Base-by-base conservation (phyloP, 2,113 vertebrate genomes). In the Xenopus laevis region DNA sequence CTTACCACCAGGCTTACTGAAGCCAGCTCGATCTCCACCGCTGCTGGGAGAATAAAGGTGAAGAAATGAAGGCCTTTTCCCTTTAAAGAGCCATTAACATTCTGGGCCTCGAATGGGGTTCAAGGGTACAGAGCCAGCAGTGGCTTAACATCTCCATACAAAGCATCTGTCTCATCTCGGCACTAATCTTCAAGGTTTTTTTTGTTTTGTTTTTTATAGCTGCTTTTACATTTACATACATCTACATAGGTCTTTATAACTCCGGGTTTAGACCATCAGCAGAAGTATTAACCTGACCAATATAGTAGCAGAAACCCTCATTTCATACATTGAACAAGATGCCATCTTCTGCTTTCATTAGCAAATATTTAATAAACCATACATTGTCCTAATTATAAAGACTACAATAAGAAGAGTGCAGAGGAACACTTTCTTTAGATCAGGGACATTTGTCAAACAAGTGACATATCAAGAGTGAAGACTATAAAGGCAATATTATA, bases 1-100 rank as follows among this genome's bases (percentile, higher is more conserved):
- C 97, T 99, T 99, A 99, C 97, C 97, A 99, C 97, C 96, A 94
- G 97, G 97, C 97, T 99, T 99, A 99, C 90, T 98, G 97, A 99
- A 99, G 97, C 97, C 97, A 98, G 95, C 95, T 98, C 97, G 96
- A 92, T 99, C 97, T 97, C 96, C 97, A 96, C 95, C 95, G 97
- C 95, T 96, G 97, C 96, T 97, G 97, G 94, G 95, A 92, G 94
- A 96, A 98, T 98, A 99, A 98, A 97, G 95, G 91, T 91, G 97
- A 90, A 99, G 96, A 99, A 96, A 93, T 93, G 92, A 98, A 99
- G 97, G 93, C 94, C 93, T 93, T 93, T 93, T 96, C 94, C 94
- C 94, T 95, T 97, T 96, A 94, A 88, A 96, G 95, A 95, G 95
- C 95, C 95, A 98, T 96, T 92, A 90, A 93, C 91, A 91, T 93